phyloP scores from a whole-genome alignment of 2,888 invertebrate species.

The Xylota sylvarum region DNA sequence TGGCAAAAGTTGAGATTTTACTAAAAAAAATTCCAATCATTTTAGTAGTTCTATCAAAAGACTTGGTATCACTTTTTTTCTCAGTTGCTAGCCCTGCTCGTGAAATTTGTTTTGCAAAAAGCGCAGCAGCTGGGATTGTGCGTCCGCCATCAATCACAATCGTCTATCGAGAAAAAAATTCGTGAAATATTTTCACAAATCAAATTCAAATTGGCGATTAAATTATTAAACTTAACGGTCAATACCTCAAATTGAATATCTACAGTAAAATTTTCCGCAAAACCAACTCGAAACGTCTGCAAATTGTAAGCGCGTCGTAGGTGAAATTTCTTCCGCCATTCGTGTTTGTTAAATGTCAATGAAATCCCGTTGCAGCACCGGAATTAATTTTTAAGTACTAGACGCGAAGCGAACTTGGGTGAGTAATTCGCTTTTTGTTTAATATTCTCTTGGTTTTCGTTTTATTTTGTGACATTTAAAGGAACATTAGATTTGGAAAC shows the following conservation, averaged over 20 bases:
- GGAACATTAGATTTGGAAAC: background rate
- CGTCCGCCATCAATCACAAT: slow-evolving; percentile 61
- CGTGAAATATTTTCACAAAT: slow-evolving; percentile 2
- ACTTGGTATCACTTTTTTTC: slow-evolving; percentile 45
- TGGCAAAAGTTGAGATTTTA: no score
- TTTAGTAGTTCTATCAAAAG: no score
- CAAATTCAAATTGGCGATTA: slow-evolving; percentile 11
- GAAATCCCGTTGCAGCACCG: slow-evolving; percentile 68
- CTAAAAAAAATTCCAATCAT: no score
- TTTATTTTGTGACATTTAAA: background rate
- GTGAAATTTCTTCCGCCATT: slow-evolving; percentile 57
- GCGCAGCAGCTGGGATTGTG: slow-evolving; percentile 67
- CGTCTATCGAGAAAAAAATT: slow-evolving; percentile 10
- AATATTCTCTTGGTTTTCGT: background rate
- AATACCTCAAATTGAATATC: background rate
- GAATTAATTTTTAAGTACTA: slow-evolving; percentile 31
- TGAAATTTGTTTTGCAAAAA: slow-evolving; percentile 72
- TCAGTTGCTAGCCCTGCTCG: slow-evolving; percentile 31
- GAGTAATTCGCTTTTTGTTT: background rate
- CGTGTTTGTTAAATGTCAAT: slow-evolving; percentile 57
- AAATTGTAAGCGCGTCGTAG: slow-evolving; percentile 25
- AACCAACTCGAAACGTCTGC: background rate
- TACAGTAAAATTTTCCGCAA: background rate
- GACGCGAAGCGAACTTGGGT: slow-evolving; percentile 24
- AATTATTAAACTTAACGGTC: background rate